A percentile compares a stretch with the other conserved stretches of the same genome.
Evolutionary conservation across 64 coral and sea anemone genomes (phyloP).

Genomic region (Montipora efflorescens): DNA sequence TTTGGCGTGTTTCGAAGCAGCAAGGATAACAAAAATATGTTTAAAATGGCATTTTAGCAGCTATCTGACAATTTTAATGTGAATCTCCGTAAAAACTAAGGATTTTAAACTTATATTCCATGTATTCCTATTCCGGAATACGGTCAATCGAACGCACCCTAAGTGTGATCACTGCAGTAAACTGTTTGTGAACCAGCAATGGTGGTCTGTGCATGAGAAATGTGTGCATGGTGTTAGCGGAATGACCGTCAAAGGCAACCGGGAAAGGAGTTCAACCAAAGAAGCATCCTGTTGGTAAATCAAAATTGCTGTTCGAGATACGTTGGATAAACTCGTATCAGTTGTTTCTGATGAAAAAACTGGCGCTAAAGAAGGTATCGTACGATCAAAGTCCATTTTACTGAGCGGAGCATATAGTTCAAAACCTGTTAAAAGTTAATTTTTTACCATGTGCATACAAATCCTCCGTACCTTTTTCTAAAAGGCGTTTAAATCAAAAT

Average conservation of each 20-base stretch:
- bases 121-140: too few species aligned
- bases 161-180: too few species aligned
- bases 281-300: background rate
- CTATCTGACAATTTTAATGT: too few species aligned
- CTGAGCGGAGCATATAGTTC: background rate
- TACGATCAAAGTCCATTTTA: background rate
- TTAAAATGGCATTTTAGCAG: too few species aligned
- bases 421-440: slow-evolving; percentile 19
- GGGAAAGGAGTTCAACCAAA: background rate
- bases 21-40: too few species aligned
- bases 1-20: too few species aligned
- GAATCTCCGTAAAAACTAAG: too few species aligned
- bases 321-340: slow-evolving; percentile 48
- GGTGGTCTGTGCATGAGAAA: too few species aligned
- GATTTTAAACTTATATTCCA: too few species aligned
- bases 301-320: slow-evolving; percentile 57
- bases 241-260: background rate
- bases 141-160: too few species aligned
- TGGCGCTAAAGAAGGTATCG: slow-evolving; percentile 24
- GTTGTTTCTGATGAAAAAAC: slow-evolving; percentile 57
- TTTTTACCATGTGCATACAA: slow-evolving; percentile 37
- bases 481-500: slow-evolving; percentile 50
- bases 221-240: too few species aligned
- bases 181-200: too few species aligned
- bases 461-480: slow-evolving; percentile 27